Evolutionary conservation across 1,140 invertebrate genomes (phyloP).

Genomic region (Drosophila yakuba): DNA sequence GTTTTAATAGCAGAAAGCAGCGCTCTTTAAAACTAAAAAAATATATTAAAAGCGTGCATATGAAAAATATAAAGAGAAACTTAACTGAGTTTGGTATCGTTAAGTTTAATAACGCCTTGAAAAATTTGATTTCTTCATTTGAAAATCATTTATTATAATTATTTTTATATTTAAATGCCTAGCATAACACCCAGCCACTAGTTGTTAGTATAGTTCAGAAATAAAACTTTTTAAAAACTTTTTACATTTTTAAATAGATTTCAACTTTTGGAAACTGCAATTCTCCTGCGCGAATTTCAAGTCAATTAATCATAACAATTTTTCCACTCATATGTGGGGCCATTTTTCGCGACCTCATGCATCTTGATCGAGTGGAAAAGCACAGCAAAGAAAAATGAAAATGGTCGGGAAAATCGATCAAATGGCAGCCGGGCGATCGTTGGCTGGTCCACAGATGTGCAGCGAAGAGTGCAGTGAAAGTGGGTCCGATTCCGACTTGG

Average conservation of each 20-base stretch:
- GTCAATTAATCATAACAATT: conserved; percentile 17
- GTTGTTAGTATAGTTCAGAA: too few species aligned
- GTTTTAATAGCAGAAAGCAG: background rate
- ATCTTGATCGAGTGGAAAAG: conserved; percentile 16
- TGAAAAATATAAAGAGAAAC: background rate
- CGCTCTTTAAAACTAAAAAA: background rate
- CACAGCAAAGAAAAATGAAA: background rate
- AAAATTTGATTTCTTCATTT: too few species aligned
- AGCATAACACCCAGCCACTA: too few species aligned
- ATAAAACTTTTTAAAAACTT: too few species aligned
- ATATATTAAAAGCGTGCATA: too few species aligned
- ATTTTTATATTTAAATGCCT: too few species aligned
- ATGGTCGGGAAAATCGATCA: conserved; percentile 47
- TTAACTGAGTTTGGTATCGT: background rate
- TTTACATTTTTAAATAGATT: too few species aligned
- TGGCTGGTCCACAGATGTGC: conserved; percentile 61
- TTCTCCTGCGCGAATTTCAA: background rate
- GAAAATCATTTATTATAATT: too few species aligned
- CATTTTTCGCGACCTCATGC: conserved; percentile 34
- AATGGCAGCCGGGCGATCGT: conserved; percentile 26
- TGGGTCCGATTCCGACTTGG: conserved; percentile 43
- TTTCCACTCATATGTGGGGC: conserved; percentile 14
- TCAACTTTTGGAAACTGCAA: background rate
- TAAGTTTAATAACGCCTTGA: too few species aligned
- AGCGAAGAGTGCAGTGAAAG: conserved; percentile 72